These are phyloP conservation scores for Hipposideros armiger DNA, from an alignment of 2,113 vertebrate genomes.

Conservation along the genomic window DNA sequence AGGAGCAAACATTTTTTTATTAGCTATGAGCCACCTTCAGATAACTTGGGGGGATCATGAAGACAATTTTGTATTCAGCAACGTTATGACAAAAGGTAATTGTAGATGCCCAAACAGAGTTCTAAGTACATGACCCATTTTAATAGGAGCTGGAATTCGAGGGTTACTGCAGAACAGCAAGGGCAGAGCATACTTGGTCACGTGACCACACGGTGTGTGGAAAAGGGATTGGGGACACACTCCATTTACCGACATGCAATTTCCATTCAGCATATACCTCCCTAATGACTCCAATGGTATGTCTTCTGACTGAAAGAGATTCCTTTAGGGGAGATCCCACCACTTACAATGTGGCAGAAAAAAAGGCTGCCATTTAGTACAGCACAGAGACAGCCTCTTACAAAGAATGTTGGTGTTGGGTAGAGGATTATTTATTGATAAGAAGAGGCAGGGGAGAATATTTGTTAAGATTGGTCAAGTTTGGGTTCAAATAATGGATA, in stretches of 20 bases:
- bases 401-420: not conserved
- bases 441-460: not conserved
- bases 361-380: not conserved
- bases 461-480: not conserved
- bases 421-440: not conserved
- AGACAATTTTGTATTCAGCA: not conserved
- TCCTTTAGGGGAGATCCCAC: not conserved
- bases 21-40: not conserved
- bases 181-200: not conserved
- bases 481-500: not conserved
- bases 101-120: not conserved
- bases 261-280: not conserved
- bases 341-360: not conserved
- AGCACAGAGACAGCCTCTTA: not conserved
- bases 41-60: not conserved
- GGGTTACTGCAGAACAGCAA: not conserved
- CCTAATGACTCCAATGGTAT: not conserved
- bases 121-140: not conserved
- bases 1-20: not conserved
- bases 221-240: not conserved
- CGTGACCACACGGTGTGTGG: not conserved
- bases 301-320: not conserved
- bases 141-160: not conserved
- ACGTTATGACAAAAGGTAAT: not conserved
- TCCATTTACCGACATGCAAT: not conserved